Conservation (phyloP, 2,113 vertebrate species). For the Clarias gariepinus region DNA sequence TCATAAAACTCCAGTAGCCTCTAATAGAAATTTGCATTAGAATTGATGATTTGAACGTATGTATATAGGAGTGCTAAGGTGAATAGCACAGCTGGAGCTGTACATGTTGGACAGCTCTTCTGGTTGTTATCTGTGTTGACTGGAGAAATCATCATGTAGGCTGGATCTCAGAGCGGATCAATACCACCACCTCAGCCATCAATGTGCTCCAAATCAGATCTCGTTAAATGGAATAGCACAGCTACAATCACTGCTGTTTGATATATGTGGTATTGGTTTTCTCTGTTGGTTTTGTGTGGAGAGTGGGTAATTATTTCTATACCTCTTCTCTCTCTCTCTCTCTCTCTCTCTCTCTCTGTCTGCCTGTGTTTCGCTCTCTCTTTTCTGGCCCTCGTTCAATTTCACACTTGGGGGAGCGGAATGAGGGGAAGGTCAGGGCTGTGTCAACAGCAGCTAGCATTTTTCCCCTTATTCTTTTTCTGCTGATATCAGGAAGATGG, state of each 20-base stretch:
- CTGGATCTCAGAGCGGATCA: slow-evolving; percentile 26
- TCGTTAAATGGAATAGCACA: slow-evolving; percentile 51
- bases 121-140: slow-evolving; percentile 24
- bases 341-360: slow-evolving; percentile 32
- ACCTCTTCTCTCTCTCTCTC: slow-evolving; percentile 28
- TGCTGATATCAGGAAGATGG: slow-evolving; percentile 52
- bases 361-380: slow-evolving; percentile 32
- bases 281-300: slow-evolving; percentile 48
- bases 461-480: slow-evolving; percentile 41
- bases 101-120: slow-evolving; percentile 7
- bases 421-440: slow-evolving; percentile 58
- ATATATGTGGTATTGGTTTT: slow-evolving; percentile 56
- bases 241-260: slow-evolving; percentile 47
- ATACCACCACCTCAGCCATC: slow-evolving; percentile 36
- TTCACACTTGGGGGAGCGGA: slow-evolving; percentile 63
- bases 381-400: slow-evolving; percentile 60
- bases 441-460: slow-evolving; percentile 57
- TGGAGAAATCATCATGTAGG: slow-evolving; percentile 36
- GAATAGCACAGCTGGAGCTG: background rate
- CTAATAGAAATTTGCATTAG: background rate
- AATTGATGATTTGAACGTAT: background rate
- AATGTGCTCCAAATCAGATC: slow-evolving; percentile 42
- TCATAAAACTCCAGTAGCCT: background rate
- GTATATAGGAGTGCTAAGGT: background rate
- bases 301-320: slow-evolving; percentile 38